A percentile compares a stretch with the other conserved stretches of the same genome.
These are phyloP conservation scores for Penelope pileata DNA, from an alignment of 2,113 vertebrate species.

Conservation along the genomic window DNA sequence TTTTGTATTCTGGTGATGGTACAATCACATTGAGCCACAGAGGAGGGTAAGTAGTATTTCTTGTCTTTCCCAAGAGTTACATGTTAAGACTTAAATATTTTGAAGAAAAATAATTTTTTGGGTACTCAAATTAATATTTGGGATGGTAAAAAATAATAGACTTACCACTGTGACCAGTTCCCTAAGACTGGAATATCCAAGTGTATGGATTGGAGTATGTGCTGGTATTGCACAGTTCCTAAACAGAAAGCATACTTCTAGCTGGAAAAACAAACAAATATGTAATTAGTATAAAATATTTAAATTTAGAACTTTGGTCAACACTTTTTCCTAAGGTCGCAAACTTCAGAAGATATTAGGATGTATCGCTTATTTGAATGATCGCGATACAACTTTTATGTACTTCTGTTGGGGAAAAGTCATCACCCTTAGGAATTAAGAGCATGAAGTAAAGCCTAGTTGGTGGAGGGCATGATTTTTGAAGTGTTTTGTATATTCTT, in stretches of 20 bases:
- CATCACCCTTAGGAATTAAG: neutral
- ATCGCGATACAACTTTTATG: neutral
- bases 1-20: slow-evolving; percentile 51
- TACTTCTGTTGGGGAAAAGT: neutral
- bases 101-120: neutral
- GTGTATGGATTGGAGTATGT: neutral
- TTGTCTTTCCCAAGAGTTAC: neutral
- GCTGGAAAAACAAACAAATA: neutral
- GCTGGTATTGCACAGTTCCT: neutral
- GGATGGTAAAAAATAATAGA: neutral
- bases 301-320: neutral
- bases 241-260: neutral
- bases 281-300: neutral
- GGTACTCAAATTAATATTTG: neutral
- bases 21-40: slow-evolving; percentile 31
- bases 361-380: neutral
- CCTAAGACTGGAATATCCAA: neutral
- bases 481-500: neutral
- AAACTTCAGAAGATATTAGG: neutral
- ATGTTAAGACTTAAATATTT: neutral
- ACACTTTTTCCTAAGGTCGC: neutral
- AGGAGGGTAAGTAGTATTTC: slow-evolving; percentile 38
- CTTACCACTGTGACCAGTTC: neutral
- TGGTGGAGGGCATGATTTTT: neutral
- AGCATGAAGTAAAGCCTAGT: neutral